These are phyloP conservation scores for Oophaga pumilio DNA, from an alignment of 2,113 vertebrate genomes.

Conservation along the genomic window DNA sequence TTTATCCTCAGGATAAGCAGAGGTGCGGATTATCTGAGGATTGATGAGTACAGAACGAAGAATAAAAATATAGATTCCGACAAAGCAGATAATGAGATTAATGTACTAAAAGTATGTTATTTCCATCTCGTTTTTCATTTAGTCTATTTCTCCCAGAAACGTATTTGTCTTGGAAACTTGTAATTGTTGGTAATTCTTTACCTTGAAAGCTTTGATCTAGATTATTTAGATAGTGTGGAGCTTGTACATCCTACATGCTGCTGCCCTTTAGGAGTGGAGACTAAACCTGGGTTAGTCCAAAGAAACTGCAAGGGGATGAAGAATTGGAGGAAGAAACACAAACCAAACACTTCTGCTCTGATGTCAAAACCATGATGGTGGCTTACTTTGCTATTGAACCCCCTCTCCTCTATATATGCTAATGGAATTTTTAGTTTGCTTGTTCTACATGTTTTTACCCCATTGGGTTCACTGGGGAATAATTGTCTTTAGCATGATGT, in stretches of 20 bases:
- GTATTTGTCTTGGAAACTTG: not conserved
- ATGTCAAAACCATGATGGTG: not conserved
- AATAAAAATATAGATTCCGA: conserved; percentile 2
- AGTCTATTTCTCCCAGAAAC: not conserved
- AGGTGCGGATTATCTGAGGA: conserved; percentile 5
- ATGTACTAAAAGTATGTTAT: not conserved
- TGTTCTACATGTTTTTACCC: not conserved
- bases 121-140: not conserved
- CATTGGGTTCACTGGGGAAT: not conserved
- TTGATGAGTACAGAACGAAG: not conserved
- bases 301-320: not conserved
- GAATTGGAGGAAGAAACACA: not conserved
- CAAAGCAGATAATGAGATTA: conserved; percentile 9
- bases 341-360: not conserved
- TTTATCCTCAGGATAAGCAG: not conserved
- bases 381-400: too few relatives aligned
- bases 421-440: not conserved
- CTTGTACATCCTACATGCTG: not conserved
- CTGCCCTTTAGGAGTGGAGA: not conserved
- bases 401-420: too few relatives aligned
- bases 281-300: not conserved
- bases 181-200: conserved; percentile 8
- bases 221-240: not conserved
- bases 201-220: not conserved
- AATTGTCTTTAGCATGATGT: too few relatives aligned